Conservation (phyloP, 2,888 invertebrate species). For the Caenorhabditis sinica region DNA sequence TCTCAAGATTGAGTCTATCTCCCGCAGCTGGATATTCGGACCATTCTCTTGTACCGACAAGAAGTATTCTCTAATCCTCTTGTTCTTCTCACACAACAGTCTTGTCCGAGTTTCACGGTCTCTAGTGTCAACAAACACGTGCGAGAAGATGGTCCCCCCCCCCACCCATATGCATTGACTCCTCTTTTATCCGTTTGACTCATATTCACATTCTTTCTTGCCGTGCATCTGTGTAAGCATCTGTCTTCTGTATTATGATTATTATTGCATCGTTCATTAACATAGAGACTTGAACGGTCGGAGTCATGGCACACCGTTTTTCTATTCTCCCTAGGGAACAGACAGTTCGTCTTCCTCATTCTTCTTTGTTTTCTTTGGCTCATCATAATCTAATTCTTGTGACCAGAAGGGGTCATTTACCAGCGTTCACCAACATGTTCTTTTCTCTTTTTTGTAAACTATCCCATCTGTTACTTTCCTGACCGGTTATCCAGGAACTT, state of each 20-base stretch:
- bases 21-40: constrained; percentile 36
- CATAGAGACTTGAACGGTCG: constrained; percentile 47
- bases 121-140: constrained; percentile 50
- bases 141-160: constrained; percentile 17
- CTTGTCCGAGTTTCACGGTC: background rate
- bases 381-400: constrained; percentile 41
- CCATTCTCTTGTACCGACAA: constrained; percentile 20
- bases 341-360: background rate
- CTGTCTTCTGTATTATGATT: constrained; percentile 64
- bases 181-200: constrained; percentile 40
- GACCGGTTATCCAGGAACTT: constrained; percentile 24
- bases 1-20: constrained; percentile 38
- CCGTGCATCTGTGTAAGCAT: constrained; percentile 68
- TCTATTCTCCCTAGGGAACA: constrained; percentile 39
- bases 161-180: constrained; percentile 28
- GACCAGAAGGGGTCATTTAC: constrained; percentile 29
- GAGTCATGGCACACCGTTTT: constrained; percentile 28
- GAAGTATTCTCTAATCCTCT: constrained; percentile 48
- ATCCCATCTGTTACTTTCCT: constrained; percentile 48
- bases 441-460: background rate
- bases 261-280: constrained; percentile 66
- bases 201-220: constrained; percentile 14
- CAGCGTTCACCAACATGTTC: constrained; percentile 49
- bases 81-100: constrained; percentile 62
- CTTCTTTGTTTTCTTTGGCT: constrained; percentile 27